Evolutionary conservation across 2,113 vertebrate genomes (phyloP).

Genomic region (Alosa alosa): DNA sequence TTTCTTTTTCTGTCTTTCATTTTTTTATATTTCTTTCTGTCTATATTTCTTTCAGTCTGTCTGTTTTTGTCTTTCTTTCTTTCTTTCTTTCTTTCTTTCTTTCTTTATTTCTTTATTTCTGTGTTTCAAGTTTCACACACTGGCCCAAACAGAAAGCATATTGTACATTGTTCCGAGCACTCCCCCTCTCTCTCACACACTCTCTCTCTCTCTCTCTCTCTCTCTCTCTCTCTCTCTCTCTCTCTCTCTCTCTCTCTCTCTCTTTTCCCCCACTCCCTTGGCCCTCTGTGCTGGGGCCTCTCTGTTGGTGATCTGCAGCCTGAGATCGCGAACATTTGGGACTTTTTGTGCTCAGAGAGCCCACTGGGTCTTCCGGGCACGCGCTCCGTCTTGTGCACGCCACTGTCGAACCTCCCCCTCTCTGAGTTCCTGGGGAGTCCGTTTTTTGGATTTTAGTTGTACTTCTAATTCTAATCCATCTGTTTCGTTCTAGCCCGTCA

Average conservation of each 20-base stretch:
- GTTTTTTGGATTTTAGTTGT: neutral
- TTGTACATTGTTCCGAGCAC: conserved; percentile 27
- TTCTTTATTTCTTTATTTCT: neutral
- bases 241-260: neutral
- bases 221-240: neutral
- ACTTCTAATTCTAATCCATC: neutral
- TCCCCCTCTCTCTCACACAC: neutral
- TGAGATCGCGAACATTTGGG: neutral
- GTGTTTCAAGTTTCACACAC: conserved; percentile 25
- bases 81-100: neutral
- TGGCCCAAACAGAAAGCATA: conserved; percentile 52
- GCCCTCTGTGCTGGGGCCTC: neutral
- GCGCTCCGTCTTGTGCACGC: neutral
- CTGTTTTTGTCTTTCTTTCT: too few species aligned
- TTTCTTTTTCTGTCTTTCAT: neutral
- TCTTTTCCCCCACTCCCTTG: neutral
- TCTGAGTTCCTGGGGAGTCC: neutral
- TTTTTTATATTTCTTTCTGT: neutral
- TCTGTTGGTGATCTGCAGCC: neutral
- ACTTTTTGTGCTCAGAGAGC: neutral
- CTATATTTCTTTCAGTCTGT: neutral
- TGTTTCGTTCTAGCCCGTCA: neutral
- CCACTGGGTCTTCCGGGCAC: neutral
- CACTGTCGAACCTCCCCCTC: neutral
- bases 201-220: neutral